phyloP scores from a whole-genome alignment of 1,140 invertebrate genomes.

The Theocolax elegans region DNA sequence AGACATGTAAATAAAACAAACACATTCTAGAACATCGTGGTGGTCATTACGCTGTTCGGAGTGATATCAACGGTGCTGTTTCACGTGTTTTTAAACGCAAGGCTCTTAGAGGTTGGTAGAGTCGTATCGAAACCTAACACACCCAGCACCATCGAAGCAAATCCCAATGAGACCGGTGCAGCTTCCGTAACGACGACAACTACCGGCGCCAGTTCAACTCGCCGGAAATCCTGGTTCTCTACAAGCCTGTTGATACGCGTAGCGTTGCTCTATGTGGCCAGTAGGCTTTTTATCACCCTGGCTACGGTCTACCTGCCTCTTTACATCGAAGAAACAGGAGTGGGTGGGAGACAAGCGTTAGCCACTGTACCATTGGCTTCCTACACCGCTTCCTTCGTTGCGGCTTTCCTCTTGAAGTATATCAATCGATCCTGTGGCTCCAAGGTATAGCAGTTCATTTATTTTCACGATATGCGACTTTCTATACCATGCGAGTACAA shows the following conservation, averaged over 20 bases:
- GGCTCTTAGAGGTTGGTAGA: slow-evolving; percentile 52
- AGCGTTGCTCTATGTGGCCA: slow-evolving; percentile 78
- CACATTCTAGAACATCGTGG: slow-evolving; percentile 70
- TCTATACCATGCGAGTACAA: too few species aligned
- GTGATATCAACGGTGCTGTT: slow-evolving; percentile 70
- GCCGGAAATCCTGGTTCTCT: slow-evolving; percentile 46
- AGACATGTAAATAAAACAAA: too few species aligned
- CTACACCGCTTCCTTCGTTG: slow-evolving; percentile 85
- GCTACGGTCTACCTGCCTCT: slow-evolving; percentile 85
- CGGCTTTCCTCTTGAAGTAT: slow-evolving; percentile 82
- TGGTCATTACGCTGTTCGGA: slow-evolving; percentile 71
- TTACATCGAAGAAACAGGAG: slow-evolving; percentile 79
- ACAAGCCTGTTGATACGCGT: slow-evolving; percentile 56
- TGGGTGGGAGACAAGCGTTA: slow-evolving; percentile 73
- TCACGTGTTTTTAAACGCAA: slow-evolving; percentile 67
- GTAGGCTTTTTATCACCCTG: slow-evolving; percentile 84
- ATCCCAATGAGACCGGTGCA: slow-evolving; percentile 28
- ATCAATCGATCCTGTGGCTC: slow-evolving; percentile 70
- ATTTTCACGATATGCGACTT: too few species aligned
- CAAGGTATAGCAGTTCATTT: too few species aligned
- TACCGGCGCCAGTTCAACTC: slow-evolving; percentile 11
- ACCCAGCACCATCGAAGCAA: slow-evolving; percentile 18
- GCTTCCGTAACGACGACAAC: not conserved
- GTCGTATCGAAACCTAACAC: not conserved
- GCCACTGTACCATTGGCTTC: slow-evolving; percentile 89